A percentile compares a stretch with the other conserved stretches of the same genome.
Conservation (phyloP, 2,113 vertebrate species). For the Papio anubis region DNA sequence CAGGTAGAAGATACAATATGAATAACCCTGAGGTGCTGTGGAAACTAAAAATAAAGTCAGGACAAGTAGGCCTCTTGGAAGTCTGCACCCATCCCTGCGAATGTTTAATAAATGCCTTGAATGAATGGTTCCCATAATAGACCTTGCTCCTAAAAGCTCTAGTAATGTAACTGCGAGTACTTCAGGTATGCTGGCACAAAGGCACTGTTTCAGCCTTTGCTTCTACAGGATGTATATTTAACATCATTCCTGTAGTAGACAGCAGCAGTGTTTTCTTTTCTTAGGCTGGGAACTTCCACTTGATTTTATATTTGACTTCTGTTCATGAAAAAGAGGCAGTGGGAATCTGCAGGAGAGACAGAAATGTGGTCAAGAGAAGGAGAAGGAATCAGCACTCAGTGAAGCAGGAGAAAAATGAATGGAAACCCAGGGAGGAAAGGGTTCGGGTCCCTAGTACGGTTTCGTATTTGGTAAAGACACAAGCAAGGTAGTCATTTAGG, state of each 20-base stretch:
- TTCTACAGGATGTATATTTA: neutral
- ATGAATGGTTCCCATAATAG: neutral
- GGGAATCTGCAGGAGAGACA: neutral
- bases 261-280: neutral
- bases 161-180: neutral
- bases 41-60: neutral
- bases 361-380: neutral
- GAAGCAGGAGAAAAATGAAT: neutral
- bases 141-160: neutral
- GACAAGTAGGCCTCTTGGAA: neutral
- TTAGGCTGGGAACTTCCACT: neutral
- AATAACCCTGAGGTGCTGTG: neutral
- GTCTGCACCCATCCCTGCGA: neutral
- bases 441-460: neutral
- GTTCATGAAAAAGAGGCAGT: neutral
- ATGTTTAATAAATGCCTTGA: neutral
- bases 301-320: slow-evolving; percentile 29
- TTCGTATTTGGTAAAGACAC: neutral
- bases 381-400: neutral
- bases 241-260: neutral
- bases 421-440: neutral
- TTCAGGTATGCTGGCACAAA: neutral
- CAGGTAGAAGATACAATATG: neutral
- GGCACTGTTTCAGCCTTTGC: neutral
- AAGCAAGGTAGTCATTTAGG: neutral